phyloP scores from a whole-genome alignment of 2,113 vertebrate genomes.

The Actenoides lindsayi region DNA sequence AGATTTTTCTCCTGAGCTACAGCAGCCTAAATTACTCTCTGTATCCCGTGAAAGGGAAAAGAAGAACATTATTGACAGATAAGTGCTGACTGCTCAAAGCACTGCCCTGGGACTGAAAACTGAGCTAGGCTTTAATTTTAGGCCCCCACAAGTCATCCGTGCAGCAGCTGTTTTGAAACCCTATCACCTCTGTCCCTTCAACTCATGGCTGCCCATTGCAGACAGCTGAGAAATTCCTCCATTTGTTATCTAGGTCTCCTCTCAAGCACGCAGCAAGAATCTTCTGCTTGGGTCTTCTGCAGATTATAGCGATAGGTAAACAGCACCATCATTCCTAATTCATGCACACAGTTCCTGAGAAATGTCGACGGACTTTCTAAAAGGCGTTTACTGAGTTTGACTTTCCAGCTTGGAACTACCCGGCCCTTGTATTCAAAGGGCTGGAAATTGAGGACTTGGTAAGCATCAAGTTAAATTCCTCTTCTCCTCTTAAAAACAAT shows the following conservation, averaged over 20 bases:
- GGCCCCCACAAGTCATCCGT: background rate
- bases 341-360: background rate
- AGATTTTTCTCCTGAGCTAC: background rate
- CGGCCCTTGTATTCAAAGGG: background rate
- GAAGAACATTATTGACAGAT: slow-evolving; percentile 7
- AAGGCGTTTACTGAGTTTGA: background rate
- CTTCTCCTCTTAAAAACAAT: background rate
- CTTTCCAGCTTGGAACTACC: background rate
- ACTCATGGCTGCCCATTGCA: background rate
- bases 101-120: slow-evolving; percentile 17
- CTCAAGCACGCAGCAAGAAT: background rate
- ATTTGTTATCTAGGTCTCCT: background rate
- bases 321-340: background rate
- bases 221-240: slow-evolving; percentile 36
- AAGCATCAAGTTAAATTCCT: background rate
- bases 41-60: background rate
- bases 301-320: background rate
- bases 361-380: background rate
- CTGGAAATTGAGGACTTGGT: background rate
- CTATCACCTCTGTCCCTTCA: background rate
- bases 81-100: background rate
- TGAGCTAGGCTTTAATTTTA: slow-evolving; percentile 53
- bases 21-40: background rate
- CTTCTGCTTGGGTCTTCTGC: background rate
- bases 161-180: slow-evolving; percentile 64